Conservation (phyloP, 2,113 vertebrate species). For the Carassius carassius region DNA sequence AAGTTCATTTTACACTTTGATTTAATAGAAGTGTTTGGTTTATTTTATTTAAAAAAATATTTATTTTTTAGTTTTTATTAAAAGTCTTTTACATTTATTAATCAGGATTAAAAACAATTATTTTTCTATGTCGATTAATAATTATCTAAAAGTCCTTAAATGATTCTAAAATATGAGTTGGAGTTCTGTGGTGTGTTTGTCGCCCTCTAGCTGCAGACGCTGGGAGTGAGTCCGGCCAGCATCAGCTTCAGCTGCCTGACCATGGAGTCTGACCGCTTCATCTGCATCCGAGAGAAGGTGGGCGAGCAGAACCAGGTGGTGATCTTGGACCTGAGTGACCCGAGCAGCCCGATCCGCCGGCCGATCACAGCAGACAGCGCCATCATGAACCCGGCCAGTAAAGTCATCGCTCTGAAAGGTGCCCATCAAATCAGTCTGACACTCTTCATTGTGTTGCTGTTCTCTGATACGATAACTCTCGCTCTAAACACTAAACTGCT, state of each 20-base stretch:
- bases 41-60: too few species aligned
- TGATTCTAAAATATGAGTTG: too few species aligned
- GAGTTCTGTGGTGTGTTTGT: not conserved
- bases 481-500: slow-evolving; percentile 1
- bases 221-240: slow-evolving; percentile 89
- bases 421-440: not conserved
- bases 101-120: too few species aligned
- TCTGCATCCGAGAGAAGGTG: slow-evolving; percentile 90
- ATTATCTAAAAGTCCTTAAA: too few species aligned
- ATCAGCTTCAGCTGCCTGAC: slow-evolving; percentile 93
- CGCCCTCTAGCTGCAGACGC: slow-evolving; percentile 83
- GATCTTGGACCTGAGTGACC: slow-evolving; percentile 87
- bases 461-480: not conserved
- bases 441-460: not conserved
- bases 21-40: too few species aligned
- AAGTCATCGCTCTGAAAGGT: slow-evolving; percentile 94
- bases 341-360: slow-evolving; percentile 83
- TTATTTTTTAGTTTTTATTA: too few species aligned
- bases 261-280: slow-evolving; percentile 94
- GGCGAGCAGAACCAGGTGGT: slow-evolving; percentile 90
- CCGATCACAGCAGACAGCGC: slow-evolving; percentile 91
- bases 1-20: too few species aligned
- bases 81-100: too few species aligned
- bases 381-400: slow-evolving; percentile 92
- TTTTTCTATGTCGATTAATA: too few species aligned